phyloP scores from a whole-genome alignment of 2,888 invertebrate genomes.

The Tiliacea aurago region DNA sequence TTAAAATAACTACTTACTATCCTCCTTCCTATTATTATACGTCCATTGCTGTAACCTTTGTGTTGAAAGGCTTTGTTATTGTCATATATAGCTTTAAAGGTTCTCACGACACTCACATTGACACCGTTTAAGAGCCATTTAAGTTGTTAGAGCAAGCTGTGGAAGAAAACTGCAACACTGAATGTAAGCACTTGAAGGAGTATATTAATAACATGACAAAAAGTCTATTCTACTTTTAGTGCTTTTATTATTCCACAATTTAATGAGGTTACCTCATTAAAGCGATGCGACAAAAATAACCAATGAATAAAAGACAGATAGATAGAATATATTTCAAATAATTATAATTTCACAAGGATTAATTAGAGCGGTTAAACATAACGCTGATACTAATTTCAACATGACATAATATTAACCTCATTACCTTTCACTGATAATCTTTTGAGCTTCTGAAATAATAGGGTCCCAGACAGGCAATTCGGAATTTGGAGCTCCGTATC shows the following conservation, averaged over 20 bases:
- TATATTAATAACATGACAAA: not conserved
- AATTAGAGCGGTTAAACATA: not conserved
- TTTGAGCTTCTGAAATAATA: conserved; percentile 17
- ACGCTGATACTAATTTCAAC: not conserved
- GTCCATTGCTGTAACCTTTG: conserved; percentile 37
- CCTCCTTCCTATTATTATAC: conserved; percentile 23
- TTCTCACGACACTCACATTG: conserved; percentile 47
- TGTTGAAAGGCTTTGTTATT: conserved; percentile 40
- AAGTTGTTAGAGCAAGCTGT: conserved; percentile 37
- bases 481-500: not conserved
- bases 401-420: conserved; percentile 4
- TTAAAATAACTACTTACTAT: conserved; percentile 8
- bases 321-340: not conserved
- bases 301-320: not conserved
- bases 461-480: not conserved
- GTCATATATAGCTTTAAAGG: conserved; percentile 32
- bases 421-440: conserved; percentile 17
- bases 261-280: not conserved
- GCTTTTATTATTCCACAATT: not conserved
- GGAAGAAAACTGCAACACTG: conserved; percentile 22
- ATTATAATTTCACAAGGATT: not conserved
- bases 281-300: not conserved
- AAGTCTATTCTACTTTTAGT: not conserved
- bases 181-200: conserved; percentile 3
- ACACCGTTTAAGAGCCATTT: conserved; percentile 24